Conservation (phyloP, 92 coral and sea anemone species). For the Pocillopora grandis region DNA sequence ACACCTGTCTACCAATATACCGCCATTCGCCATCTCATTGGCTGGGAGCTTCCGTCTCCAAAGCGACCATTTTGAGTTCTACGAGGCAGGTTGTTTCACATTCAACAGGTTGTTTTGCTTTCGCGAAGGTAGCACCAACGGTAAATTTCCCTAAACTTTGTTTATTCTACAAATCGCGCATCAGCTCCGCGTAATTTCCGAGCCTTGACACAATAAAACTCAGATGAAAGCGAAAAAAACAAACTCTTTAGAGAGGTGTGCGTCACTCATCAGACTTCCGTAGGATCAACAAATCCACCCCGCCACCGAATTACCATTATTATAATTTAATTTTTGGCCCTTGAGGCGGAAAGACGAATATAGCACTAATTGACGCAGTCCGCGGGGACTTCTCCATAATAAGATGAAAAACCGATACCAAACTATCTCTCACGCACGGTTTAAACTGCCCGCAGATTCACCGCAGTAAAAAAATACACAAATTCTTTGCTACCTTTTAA, state of each 20-base stretch:
- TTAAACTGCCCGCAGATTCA: background rate
- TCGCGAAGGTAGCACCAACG: slow-evolving; percentile 42
- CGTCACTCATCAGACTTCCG: slow-evolving; percentile 31
- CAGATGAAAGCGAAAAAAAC: background rate
- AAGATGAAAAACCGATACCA: slow-evolving; percentile 3
- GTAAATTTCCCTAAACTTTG: slow-evolving; percentile 9
- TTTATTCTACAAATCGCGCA: background rate
- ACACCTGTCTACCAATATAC: slow-evolving; percentile 77
- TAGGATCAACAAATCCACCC: slow-evolving; percentile 19
- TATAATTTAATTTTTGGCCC: slow-evolving; percentile 38
- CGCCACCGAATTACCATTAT: slow-evolving; percentile 30
- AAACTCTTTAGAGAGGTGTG: background rate
- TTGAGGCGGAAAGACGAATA: slow-evolving; percentile 29
- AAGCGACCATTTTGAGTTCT: slow-evolving; percentile 76
- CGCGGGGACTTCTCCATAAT: slow-evolving; percentile 39
- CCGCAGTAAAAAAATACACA: background rate
- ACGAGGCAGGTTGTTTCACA: slow-evolving; percentile 71
- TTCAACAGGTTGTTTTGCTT: slow-evolving; percentile 86
- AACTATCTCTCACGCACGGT: slow-evolving; percentile 23
- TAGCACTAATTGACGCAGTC: slow-evolving; percentile 29
- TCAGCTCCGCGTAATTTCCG: background rate
- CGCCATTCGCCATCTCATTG: slow-evolving; percentile 63
- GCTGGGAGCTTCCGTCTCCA: slow-evolving; percentile 67
- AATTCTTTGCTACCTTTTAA: slow-evolving; percentile 5
- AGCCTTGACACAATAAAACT: background rate